These are phyloP conservation scores for Sisor rabdophorus DNA, from an alignment of 2,113 vertebrate species.

Conservation along the genomic window DNA sequence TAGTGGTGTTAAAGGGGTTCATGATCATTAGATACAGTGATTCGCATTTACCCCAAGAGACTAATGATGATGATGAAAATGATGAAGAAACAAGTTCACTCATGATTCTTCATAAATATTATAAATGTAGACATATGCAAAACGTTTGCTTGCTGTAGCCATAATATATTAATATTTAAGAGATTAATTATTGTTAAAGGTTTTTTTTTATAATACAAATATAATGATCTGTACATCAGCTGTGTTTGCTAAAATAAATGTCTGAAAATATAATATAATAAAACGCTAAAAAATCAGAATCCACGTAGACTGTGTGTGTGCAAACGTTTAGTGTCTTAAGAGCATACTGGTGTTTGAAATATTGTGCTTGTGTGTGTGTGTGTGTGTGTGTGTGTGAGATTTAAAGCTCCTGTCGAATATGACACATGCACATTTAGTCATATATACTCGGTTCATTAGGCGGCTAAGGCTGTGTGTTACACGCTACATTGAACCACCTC, in stretches of 20 bases:
- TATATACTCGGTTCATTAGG: constrained; percentile 87
- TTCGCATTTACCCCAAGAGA: not conserved
- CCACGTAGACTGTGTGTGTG: not conserved
- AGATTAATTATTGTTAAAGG: not conserved
- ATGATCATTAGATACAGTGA: not conserved
- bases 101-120: not conserved
- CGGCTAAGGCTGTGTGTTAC: constrained; percentile 76
- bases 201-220: not conserved
- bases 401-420: constrained; percentile 62
- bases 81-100: not conserved
- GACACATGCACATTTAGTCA: constrained; percentile 76
- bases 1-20: not conserved
- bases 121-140: not conserved
- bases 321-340: not conserved
- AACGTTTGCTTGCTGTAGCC: not conserved
- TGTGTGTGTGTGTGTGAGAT: constrained; percentile 30
- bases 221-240: not conserved
- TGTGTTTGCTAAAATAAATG: not conserved
- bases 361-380: constrained; percentile 17
- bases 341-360: not conserved
- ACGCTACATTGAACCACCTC: constrained; percentile 81
- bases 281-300: not conserved
- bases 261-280: not conserved
- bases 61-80: not conserved
- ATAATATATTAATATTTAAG: too few species aligned